phyloP scores from a whole-genome alignment of 2,888 invertebrate genomes.

The Chaetoderma sp. region DNA sequence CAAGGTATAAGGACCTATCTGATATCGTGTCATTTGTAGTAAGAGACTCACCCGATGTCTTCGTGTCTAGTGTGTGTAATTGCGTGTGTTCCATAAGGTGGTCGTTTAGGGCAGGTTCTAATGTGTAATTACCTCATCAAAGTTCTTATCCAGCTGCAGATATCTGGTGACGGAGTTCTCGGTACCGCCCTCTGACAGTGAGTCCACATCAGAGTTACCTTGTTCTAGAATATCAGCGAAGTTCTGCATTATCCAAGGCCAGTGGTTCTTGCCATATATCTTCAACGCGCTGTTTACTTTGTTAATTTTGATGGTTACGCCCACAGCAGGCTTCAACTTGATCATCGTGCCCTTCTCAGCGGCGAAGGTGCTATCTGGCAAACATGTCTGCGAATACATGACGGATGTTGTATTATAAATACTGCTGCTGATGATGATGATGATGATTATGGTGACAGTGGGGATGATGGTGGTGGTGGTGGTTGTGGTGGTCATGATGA shows the following conservation, averaged over 20 bases:
- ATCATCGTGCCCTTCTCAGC: conserved; percentile 53
- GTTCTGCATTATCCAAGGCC: conserved; percentile 60
- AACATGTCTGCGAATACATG: too few relatives aligned
- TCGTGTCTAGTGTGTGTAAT: too few relatives aligned
- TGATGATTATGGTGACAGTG: too few relatives aligned
- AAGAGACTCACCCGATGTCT: too few relatives aligned
- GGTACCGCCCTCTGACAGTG: conserved; percentile 45
- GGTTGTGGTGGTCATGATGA: too few relatives aligned
- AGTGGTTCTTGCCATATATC: conserved; percentile 56
- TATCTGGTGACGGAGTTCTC: conserved; percentile 57
- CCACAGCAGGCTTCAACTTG: conserved; percentile 51
- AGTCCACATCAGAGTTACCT: conserved; percentile 53
- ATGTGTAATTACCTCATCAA: conserved; percentile 51
- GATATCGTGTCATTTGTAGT: too few relatives aligned
- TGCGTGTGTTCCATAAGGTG: background rate
- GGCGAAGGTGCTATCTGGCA: too few relatives aligned
- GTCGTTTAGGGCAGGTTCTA: background rate
- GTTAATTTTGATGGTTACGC: conserved; percentile 56
- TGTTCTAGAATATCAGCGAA: conserved; percentile 58
- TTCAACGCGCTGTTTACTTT: conserved; percentile 53
- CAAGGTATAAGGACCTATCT: too few relatives aligned
- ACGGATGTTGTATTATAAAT: too few relatives aligned
- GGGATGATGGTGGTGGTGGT: too few relatives aligned
- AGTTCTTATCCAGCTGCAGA: conserved; percentile 59
- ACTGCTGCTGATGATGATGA: too few relatives aligned